Base-by-base conservation (phyloP, 1,140 invertebrate species). In the Danaus melanippus region DNA sequence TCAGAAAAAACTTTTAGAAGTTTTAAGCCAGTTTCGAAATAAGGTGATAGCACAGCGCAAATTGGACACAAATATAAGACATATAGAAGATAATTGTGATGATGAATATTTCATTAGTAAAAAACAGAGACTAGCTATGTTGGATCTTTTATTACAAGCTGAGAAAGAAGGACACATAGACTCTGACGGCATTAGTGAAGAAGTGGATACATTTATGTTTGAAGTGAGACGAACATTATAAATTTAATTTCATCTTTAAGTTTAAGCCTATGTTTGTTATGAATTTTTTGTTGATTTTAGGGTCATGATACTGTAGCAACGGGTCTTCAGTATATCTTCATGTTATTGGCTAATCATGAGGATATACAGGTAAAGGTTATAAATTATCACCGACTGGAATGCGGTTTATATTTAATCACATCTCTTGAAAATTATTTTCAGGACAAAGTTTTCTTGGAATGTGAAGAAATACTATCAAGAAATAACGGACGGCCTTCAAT, bases 201-300 rank as follows among this genome's bases (percentile, higher is more conserved):
- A 93, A 84, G 91, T 93, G 0, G 91, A 94, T 58, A 94, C 93
- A 0, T 93, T 94, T 69, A 92, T 94, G 90, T 94, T 94, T 85
- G 92, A 90, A 82, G 93, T 94, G 60, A 68, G 64, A 57, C 42
- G 32, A 15, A 9, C 12, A 8, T n/a, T 11, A 12, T 32, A 42
- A 56, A 42, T 11, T 32, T 46, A 48, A 10, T 45, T 21, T 46
- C 12, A 41, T 45, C 42, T 11, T 8, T 11, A 11, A 42, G 21
- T 45, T 32, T 41, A 32, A 32, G 21, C 21, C 21, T 32, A 11
- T 41, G 12, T n/a, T 40, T 41, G 21, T n/a, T 40, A 41, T 41
- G 43, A n/a, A n/a, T 56, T 49, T 58, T 46, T 7, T 40, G 7
- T 46, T n/a, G n/a, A 10, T 50, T 57, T 11, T 50, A 76, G 76